These are phyloP conservation scores for Xestia sexstrigata DNA, from an alignment of 2,888 invertebrate species.

Conservation along the genomic window DNA sequence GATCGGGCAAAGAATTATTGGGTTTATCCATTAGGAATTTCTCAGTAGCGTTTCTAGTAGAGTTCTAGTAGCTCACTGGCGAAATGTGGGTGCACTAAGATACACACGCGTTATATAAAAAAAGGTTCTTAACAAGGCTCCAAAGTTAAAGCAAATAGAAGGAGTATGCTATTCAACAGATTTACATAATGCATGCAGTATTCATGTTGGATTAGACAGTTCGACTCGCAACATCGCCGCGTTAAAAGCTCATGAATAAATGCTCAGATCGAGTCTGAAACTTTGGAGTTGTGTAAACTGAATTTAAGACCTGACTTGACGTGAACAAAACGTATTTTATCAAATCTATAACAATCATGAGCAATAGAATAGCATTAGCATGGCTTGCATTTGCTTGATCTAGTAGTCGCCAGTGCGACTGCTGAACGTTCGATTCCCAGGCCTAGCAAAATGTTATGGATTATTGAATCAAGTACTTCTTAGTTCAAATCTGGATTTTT, in stretches of 20 bases:
- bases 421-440: too few species aligned
- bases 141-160: neutral
- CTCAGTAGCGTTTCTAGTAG: too few species aligned
- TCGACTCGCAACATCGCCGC: slow-evolving; percentile 8
- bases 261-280: neutral
- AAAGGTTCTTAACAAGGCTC: neutral
- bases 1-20: neutral
- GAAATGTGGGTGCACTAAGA: neutral
- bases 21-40: neutral
- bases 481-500: neutral
- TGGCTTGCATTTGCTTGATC: neutral
- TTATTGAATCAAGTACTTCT: neutral
- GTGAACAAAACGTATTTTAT: neutral
- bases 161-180: neutral
- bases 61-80: too few species aligned
- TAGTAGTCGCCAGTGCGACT: neutral
- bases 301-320: neutral
- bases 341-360: neutral
- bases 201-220: slow-evolving; percentile 16
- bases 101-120: neutral
- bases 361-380: too few species aligned
- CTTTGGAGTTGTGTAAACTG: neutral
- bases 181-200: slow-evolving; percentile 20
- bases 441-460: too few species aligned
- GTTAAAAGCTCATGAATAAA: slow-evolving; percentile 19